These are phyloP conservation scores for Coremacera marginata DNA, from an alignment of 2,888 invertebrate species.

Conservation along the genomic window DNA sequence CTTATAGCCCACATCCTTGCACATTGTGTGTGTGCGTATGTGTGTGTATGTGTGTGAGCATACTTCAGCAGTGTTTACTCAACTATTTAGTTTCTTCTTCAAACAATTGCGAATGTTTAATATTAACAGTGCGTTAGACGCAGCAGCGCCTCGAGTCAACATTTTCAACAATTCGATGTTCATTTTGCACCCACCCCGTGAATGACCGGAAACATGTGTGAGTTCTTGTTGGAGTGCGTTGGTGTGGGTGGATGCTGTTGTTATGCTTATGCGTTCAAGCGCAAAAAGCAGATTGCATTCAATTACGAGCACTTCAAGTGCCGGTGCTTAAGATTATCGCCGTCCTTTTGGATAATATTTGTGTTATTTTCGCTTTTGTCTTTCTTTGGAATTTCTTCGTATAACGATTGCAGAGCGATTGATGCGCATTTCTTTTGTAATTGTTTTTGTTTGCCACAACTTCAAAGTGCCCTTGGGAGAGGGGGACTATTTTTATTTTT, in stretches of 20 bases:
- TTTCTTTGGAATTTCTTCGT: neutral
- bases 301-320: slow-evolving; percentile 25
- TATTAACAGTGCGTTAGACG: neutral
- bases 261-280: slow-evolving; percentile 22
- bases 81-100: slow-evolving; percentile 10
- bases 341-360: slow-evolving; percentile 16
- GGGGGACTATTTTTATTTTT: too few relatives aligned
- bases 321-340: slow-evolving; percentile 24
- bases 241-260: neutral
- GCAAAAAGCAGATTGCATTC: slow-evolving; percentile 33
- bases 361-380: neutral
- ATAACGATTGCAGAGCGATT: slow-evolving; percentile 3
- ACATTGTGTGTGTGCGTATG: neutral
- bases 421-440: slow-evolving; percentile 13
- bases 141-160: neutral
- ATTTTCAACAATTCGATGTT: neutral
- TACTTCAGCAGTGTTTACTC: neutral
- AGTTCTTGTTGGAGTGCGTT: neutral
- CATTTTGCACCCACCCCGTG: neutral
- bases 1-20: neutral
- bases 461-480: slow-evolving; percentile 16
- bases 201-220: neutral
- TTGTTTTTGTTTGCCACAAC: slow-evolving; percentile 9
- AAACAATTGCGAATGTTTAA: slow-evolving; percentile 5
- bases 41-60: neutral